phyloP scores from a whole-genome alignment of 2,797 vertebrate species.

The Muscicapa striata region DNA sequence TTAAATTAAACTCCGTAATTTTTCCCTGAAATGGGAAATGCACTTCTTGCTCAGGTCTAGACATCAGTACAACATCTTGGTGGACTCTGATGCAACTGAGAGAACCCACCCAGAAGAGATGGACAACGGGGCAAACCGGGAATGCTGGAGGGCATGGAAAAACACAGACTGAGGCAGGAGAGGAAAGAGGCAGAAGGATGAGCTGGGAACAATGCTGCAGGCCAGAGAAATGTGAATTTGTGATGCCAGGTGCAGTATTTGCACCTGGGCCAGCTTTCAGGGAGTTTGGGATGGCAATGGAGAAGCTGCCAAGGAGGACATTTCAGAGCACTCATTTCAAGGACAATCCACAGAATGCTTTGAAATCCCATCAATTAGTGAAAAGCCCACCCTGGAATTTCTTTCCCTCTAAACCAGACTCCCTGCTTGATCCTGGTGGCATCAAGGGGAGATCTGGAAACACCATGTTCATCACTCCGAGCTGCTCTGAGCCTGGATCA shows the following conservation, averaged over 20 bases:
- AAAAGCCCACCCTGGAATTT: background rate
- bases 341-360: background rate
- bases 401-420: background rate
- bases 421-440: background rate
- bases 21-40: background rate
- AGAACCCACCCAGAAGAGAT: rapidly evolving
- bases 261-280: background rate
- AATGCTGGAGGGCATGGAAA: background rate
- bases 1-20: background rate
- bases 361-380: background rate
- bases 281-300: background rate
- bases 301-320: background rate
- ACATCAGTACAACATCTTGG: background rate
- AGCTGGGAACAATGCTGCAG: background rate
- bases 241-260: background rate
- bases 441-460: background rate
- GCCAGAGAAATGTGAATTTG: background rate
- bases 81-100: background rate
- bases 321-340: background rate
- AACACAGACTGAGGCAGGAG: background rate
- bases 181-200: background rate
- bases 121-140: background rate
- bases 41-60: background rate
- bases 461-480: background rate
- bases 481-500: background rate